A percentile compares a stretch with the other conserved stretches of the same genome.
phyloP scores from a whole-genome alignment of 2,113 vertebrate species.

The Aplodontia rufa region DNA sequence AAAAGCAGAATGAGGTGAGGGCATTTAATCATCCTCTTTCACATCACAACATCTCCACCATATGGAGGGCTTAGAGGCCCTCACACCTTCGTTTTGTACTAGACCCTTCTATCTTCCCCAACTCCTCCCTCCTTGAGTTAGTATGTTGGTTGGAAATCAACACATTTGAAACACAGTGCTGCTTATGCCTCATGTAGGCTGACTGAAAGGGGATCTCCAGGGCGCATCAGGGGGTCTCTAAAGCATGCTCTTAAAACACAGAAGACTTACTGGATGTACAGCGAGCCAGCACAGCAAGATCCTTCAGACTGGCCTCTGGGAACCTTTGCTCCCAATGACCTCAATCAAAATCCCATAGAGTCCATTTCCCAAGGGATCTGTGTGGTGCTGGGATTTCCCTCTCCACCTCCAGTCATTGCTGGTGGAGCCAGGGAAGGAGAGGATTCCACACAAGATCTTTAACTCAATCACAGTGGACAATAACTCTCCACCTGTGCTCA shows the following conservation, averaged over 20 bases:
- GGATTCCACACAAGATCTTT: no score
- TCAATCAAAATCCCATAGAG: not conserved
- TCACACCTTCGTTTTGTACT: not conserved
- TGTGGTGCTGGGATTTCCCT: no score
- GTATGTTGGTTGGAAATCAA: not conserved
- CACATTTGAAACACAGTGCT: not conserved
- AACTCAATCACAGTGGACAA: no score
- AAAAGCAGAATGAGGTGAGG: not conserved
- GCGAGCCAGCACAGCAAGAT: not conserved
- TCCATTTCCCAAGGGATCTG: no score
- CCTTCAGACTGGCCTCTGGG: not conserved
- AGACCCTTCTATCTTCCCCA: not conserved
- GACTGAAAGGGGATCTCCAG: not conserved
- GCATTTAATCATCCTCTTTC: not conserved
- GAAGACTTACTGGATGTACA: not conserved
- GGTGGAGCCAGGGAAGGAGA: no score
- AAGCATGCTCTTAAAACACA: not conserved
- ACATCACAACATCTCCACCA: not conserved
- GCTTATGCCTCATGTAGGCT: not conserved
- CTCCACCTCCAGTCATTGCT: no score
- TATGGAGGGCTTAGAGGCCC: not conserved
- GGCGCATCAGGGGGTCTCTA: not conserved
- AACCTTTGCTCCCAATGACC: not conserved
- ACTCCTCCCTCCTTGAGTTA: not conserved
- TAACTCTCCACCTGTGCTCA: no score